Evolutionary conservation across 2,888 invertebrate species (phyloP).

Genomic region (Orthonychiurus folsomi): DNA sequence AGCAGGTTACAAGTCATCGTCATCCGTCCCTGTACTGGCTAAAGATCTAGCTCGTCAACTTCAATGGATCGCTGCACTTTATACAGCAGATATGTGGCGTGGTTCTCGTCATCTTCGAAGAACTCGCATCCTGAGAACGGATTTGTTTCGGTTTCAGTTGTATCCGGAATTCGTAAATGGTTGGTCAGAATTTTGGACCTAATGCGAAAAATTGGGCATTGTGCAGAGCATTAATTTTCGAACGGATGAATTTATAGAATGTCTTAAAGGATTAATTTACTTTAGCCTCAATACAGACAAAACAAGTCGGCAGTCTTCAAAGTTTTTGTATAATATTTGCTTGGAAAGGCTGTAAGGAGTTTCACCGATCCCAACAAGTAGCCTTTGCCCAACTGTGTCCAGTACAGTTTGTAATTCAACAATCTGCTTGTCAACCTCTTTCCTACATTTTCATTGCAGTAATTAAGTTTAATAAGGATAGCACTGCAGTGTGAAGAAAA

Average conservation of each 20-base stretch:
- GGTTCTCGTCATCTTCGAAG: constrained; percentile 19
- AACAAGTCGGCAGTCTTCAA: background rate
- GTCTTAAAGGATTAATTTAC: too few species aligned
- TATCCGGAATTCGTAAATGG: constrained; percentile 15
- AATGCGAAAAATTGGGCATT: too few species aligned
- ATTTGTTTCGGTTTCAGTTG: constrained; percentile 14
- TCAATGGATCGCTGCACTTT: too few species aligned
- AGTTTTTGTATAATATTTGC: background rate
- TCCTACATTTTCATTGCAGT: too few species aligned
- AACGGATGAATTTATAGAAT: too few species aligned
- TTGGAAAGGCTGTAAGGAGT: background rate
- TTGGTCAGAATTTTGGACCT: constrained; percentile 26
- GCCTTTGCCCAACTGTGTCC: background rate
- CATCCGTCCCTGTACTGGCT: too few species aligned
- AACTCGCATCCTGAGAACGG: constrained; percentile 13
- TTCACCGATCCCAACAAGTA: background rate
- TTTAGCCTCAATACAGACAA: background rate
- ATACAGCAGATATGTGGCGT: constrained; percentile 22
- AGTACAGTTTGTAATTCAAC: background rate
- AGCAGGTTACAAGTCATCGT: too few species aligned
- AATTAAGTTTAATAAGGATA: too few species aligned
- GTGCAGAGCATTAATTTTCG: too few species aligned
- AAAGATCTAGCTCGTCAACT: too few species aligned
- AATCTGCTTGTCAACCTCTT: background rate
- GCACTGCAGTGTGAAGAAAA: too few species aligned